Percentiles rank a stretch among this genome's conserved stretches.
phyloP scores from a whole-genome alignment of 2,113 vertebrate species.

The Zosterops hypoxanthus region DNA sequence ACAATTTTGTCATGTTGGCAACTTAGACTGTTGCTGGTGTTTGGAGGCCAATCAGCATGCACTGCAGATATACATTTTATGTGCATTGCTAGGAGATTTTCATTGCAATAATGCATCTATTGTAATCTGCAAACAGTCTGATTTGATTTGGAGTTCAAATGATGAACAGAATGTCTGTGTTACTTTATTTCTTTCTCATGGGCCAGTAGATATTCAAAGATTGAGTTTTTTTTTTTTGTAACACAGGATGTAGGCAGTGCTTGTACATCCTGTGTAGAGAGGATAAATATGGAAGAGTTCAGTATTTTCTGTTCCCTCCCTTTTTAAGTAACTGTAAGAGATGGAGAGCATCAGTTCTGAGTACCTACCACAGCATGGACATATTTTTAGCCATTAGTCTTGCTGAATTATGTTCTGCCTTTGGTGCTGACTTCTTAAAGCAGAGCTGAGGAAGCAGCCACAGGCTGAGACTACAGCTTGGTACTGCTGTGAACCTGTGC shows the following conservation, averaged over 20 bases:
- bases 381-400: neutral
- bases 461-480: neutral
- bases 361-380: neutral
- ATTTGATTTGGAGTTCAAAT: neutral
- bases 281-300: neutral
- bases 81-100: neutral
- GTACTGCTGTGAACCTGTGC: neutral
- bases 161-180: neutral
- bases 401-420: neutral
- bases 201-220: neutral
- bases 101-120: neutral
- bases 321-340: neutral
- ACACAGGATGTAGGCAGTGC: neutral
- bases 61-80: accelerated
- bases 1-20: neutral
- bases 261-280: neutral
- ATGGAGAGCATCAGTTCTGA: neutral
- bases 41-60: neutral
- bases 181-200: neutral
- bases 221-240: neutral
- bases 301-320: neutral
- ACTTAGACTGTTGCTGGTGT: neutral
- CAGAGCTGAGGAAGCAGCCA: neutral
- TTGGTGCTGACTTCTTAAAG: neutral
- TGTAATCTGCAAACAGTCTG: neutral